Evolutionary conservation across 2,797 vertebrate species (phyloP).

Genomic region (Chloroceryle amazona): DNA sequence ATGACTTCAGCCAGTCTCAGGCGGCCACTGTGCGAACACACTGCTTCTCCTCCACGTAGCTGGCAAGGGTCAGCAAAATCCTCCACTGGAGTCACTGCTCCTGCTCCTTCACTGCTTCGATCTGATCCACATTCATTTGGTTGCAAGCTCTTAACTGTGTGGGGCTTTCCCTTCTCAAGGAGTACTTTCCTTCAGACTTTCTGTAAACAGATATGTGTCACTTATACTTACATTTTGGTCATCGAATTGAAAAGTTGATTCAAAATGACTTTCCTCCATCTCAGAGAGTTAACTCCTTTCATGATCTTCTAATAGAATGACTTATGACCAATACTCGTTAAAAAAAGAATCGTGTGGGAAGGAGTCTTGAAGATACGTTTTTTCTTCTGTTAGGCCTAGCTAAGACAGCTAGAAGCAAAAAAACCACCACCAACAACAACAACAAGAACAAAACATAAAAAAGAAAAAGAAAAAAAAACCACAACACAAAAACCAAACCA

Average conservation of each 20-base stretch:
- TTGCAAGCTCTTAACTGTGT: background rate
- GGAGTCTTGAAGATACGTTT: background rate
- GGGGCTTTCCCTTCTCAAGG: background rate
- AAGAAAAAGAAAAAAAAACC: no score
- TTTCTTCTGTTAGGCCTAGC: background rate
- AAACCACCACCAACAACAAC: no score
- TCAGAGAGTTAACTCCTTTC: background rate
- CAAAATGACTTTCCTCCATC: background rate
- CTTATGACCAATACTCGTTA: background rate
- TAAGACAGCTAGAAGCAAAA: background rate
- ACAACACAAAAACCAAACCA: rapidly evolving
- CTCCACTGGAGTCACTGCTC: background rate
- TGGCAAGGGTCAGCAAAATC: background rate
- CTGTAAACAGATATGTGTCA: background rate
- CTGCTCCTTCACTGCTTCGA: background rate
- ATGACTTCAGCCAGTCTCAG: background rate
- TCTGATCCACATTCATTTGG: background rate
- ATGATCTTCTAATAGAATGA: background rate
- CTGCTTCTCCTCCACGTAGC: background rate
- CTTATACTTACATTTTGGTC: background rate
- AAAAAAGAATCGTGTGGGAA: background rate
- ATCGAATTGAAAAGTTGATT: background rate
- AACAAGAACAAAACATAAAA: no score
- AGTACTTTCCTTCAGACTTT: background rate
- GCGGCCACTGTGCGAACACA: rapidly evolving